These are phyloP conservation scores for Parazoanthus darwini DNA, from an alignment of 92 coral and sea anemone species.

Conservation along the genomic window DNA sequence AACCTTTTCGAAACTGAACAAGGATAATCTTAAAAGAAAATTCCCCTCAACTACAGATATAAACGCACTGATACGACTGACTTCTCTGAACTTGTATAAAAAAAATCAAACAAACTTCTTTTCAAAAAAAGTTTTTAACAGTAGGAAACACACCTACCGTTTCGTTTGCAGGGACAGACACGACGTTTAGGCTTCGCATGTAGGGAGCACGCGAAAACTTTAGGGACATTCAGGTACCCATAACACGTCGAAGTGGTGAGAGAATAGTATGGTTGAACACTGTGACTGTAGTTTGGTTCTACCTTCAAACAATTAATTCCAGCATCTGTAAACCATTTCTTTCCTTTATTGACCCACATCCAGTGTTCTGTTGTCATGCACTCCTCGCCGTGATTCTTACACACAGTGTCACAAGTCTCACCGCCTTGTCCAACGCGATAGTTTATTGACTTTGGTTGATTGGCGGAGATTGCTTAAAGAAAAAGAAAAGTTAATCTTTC, in stretches of 20 bases:
- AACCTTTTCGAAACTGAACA: too few species aligned
- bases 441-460: neutral
- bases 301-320: neutral
- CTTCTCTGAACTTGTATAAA: too few species aligned
- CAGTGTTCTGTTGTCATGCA: constrained; percentile 13
- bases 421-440: neutral
- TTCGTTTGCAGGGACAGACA: neutral
- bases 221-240: neutral
- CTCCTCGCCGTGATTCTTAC: constrained; percentile 3
- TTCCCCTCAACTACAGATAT: too few species aligned
- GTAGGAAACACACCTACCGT: neutral
- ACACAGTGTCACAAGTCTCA: neutral
- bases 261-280: neutral
- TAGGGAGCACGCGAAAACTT: neutral
- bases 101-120: too few species aligned
- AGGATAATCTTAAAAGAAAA: too few species aligned
- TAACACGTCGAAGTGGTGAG: neutral
- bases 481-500: neutral
- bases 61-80: too few species aligned
- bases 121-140: too few species aligned
- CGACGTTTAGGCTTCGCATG: neutral
- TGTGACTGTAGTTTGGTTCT: neutral
- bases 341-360: neutral
- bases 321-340: neutral
- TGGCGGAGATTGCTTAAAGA: constrained; percentile 6